phyloP scores from a whole-genome alignment of 2,113 vertebrate genomes.

The Amia ocellicauda region DNA sequence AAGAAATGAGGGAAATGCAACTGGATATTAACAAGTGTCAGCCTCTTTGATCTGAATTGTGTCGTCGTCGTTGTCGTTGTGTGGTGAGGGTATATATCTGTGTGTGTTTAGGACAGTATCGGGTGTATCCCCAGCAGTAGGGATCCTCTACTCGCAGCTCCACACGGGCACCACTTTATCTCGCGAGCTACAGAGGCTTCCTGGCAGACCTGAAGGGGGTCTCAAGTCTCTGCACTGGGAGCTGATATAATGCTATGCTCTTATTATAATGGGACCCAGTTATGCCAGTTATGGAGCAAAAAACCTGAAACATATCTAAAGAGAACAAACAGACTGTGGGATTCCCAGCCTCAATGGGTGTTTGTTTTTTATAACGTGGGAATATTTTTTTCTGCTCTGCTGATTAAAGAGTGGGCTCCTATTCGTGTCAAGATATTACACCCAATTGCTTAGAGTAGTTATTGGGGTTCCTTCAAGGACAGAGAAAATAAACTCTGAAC shows the following conservation, averaged over 20 bases:
- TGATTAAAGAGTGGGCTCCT: too few species aligned
- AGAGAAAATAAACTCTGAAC: too few species aligned
- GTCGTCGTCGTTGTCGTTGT: conserved; percentile 13
- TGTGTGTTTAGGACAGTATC: conserved; percentile 12
- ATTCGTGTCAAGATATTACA: too few species aligned
- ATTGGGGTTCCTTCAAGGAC: too few species aligned
- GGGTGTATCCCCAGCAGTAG: conserved; percentile 17
- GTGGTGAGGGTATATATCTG: conserved; percentile 24
- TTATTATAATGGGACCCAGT: too few species aligned
- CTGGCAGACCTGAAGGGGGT: conserved; percentile 60
- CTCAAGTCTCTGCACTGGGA: conserved; percentile 54
- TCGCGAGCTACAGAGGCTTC: conserved; percentile 57
- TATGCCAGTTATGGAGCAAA: too few species aligned
- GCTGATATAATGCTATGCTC: conserved; percentile 42
- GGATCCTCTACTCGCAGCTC: conserved; percentile 31
- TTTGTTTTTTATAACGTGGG: too few species aligned
- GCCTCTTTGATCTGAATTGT: conserved; percentile 39
- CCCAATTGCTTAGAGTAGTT: too few species aligned
- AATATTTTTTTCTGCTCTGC: too few species aligned
- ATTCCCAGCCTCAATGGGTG: too few species aligned
- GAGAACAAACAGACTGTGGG: too few species aligned
- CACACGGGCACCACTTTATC: conserved; percentile 55
- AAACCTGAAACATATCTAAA: too few species aligned
- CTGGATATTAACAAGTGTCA: conserved; percentile 36
- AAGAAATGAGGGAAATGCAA: conserved; percentile 26